A percentile compares a stretch with the other conserved stretches of the same genome.
Evolutionary conservation across 2,113 vertebrate genomes (phyloP).

Genomic region (Sciurus niger): DNA sequence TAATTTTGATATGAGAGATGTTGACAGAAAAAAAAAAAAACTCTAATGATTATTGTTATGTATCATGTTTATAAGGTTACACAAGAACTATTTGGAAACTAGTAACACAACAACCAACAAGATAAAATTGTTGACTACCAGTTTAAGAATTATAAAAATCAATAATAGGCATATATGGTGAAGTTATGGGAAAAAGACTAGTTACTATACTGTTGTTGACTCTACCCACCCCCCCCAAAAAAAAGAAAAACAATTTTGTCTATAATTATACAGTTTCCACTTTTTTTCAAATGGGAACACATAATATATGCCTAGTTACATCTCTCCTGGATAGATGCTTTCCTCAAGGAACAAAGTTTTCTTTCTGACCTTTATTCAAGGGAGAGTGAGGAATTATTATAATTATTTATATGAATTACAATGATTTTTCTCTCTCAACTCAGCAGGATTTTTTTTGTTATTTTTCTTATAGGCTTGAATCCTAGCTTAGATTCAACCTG

Average conservation of each 20-base stretch:
- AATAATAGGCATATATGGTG: not conserved
- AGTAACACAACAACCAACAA: not conserved
- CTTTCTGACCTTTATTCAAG: not conserved
- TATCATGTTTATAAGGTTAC: too few relatives aligned
- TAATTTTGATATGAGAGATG: too few relatives aligned
- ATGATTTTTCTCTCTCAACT: not conserved
- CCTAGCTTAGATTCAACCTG: not conserved
- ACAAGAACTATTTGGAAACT: not conserved
- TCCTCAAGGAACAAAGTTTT: not conserved
- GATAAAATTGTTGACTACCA: not conserved
- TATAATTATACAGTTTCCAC: not conserved
- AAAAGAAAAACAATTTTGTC: not conserved
- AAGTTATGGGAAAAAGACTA: not conserved
- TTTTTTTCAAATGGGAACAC: not conserved
- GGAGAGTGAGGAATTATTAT: not conserved
- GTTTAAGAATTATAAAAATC: not conserved
- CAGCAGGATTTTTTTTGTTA: not conserved
- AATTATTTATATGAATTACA: not conserved
- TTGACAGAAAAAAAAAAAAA: too few relatives aligned
- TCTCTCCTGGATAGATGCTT: not conserved
- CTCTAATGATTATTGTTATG: too few relatives aligned
- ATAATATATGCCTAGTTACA: not conserved
- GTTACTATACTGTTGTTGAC: not conserved
- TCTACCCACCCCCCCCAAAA: not conserved
- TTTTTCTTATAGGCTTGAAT: not conserved